Evolutionary conservation across 2,113 vertebrate genomes (phyloP), one percentile per base, ranked within the genome.

Genomic region (Nothocercus julius): DNA sequence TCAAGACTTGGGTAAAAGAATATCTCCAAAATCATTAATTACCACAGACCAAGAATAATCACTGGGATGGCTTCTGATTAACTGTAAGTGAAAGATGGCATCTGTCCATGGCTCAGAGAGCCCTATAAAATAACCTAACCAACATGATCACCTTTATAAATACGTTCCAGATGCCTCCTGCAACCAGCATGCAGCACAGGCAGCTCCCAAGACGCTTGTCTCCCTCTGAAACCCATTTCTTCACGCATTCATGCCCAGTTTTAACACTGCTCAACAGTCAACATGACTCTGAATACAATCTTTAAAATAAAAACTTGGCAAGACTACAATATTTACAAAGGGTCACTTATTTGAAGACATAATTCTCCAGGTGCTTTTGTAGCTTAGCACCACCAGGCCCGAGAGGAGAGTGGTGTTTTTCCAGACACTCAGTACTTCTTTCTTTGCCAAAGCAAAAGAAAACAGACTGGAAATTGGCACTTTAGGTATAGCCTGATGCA

Each of bases 231-330:
- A 69, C 1, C n/a, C 10, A 2, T 5, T 75, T 42, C 34, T 47
- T 62, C 40, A 63, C 25, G 24, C 34, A 38, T 51, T 0, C 0
- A 6, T 2, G 20, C 30, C 44, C 1, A 0, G 32, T 27, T 62
- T 66, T 73, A 66, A 38, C 13, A 14, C 24, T 61, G 63, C 59
- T 69, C 75, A 78, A 1, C 0, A 27, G 22, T 34, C 70, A 61
- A 32, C 74, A 19, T 0, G 36, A 27, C 58, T n/a, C 77, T 36
- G 19, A 64, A 82, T 15, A 44, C 24, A 11, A 68, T 5, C 53
- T 81, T 63, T 51, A 25, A 54, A 82, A 44, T 21, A 59, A 84
- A 74, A 67, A 13, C 62, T 42, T 64, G 62, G n/a, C 34, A 47
- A 42, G 51, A 28, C 0, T 3, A 40, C 47, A 49, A 2, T 32